Conservation (phyloP, 2,113 vertebrate species). For the Alouatta palliata region DNA sequence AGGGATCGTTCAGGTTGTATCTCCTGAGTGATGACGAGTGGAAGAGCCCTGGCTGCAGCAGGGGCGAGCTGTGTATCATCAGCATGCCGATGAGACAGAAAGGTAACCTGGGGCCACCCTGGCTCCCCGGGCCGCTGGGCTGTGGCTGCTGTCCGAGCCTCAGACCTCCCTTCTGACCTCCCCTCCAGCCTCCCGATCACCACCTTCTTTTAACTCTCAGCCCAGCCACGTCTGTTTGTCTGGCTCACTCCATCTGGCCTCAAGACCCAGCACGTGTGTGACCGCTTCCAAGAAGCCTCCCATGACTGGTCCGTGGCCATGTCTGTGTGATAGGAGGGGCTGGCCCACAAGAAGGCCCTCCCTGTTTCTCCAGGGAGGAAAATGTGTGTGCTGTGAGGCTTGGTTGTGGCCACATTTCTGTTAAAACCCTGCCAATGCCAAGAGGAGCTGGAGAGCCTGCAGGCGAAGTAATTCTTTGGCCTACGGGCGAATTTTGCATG, state of each 20-base stretch:
- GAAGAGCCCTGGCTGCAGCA: background rate
- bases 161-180: fast-evolving
- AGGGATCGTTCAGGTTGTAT: background rate
- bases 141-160: background rate
- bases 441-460: background rate
- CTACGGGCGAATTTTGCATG: fast-evolving
- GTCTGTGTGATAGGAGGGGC: too few species aligned
- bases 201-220: background rate
- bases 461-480: background rate
- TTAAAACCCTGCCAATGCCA: background rate
- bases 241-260: too few species aligned
- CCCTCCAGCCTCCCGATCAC: background rate
- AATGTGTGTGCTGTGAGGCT: background rate
- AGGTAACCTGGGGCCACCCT: background rate
- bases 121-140: background rate
- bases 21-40: background rate
- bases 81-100: background rate
- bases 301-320: too few species aligned
- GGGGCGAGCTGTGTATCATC: fast-evolving
- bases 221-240: too few species aligned
- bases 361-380: background rate
- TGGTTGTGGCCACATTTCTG: background rate
- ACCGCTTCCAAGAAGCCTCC: too few species aligned
- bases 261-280: too few species aligned
- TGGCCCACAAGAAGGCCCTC: too few species aligned